phyloP scores from a whole-genome alignment of 2,797 vertebrate genomes.

The Takifugu rubripes region DNA sequence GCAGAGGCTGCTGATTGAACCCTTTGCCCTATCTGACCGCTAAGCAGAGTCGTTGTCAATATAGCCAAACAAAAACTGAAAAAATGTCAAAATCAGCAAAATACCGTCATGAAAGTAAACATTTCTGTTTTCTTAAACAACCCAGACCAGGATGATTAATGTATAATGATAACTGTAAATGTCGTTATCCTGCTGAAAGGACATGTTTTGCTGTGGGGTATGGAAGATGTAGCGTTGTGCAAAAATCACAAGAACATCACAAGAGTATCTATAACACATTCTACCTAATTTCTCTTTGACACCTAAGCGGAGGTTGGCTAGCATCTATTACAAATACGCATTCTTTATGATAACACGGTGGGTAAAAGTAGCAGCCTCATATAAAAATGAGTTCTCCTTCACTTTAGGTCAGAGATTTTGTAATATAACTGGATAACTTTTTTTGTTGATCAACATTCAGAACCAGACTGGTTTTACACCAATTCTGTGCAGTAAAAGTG shows the following conservation, averaged over 20 bases:
- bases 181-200: constrained; percentile 88
- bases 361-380: constrained; percentile 18
- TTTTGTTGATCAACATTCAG: too few species aligned
- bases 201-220: constrained; percentile 96
- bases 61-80: constrained; percentile 32
- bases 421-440: too few species aligned
- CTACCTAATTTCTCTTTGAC: constrained; percentile 61
- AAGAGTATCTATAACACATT: constrained; percentile 29
- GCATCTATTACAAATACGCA: constrained; percentile 54
- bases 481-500: constrained; percentile 71
- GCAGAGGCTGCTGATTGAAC: constrained; percentile 88
- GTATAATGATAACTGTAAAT: constrained; percentile 80
- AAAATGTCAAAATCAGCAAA: constrained; percentile 38
- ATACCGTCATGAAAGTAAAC: constrained; percentile 81
- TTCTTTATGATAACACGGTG: constrained; percentile 51
- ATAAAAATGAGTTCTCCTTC: constrained; percentile 39
- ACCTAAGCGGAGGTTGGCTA: constrained; percentile 70
- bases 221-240: constrained; percentile 74
- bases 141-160: constrained; percentile 55
- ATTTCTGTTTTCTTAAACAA: constrained; percentile 62
- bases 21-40: constrained; percentile 68
- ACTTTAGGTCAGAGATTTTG: constrained; percentile 25
- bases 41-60: constrained; percentile 76
- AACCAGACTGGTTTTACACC: too few species aligned
- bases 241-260: constrained; percentile 39